Base-by-base conservation (phyloP, 2,797 vertebrate genomes). In the Pipistrellus nathusii region DNA sequence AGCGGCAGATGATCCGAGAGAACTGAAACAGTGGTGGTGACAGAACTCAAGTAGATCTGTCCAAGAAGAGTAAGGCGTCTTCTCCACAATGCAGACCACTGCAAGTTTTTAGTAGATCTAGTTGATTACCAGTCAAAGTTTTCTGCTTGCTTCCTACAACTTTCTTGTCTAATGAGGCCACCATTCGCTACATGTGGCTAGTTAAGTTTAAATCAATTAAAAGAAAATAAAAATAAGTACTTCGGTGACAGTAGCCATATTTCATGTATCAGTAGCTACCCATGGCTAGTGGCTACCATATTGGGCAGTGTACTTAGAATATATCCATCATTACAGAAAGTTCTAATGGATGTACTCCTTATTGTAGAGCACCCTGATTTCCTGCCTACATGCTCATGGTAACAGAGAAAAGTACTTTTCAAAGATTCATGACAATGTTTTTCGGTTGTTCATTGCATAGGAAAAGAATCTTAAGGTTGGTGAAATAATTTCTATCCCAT, bases 171-270 rank as follows among this genome's bases (percentile, higher is more conserved):
- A 44, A 8, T 32, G 35, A 82, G 27, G 8, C 4, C 48, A 68
- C 21, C 51, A 32, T 32, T 51, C 53, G 27, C 55, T 59, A 53
- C 9, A 32, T 57, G 21, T 57, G 17, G 27, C 46, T 46, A 46
- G 62, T 94, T 57, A 73, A 73, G 41, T 66, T 77, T 72, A 91
- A 95, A 76, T 48, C 18, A 78, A 64, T 69, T 46, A 85, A 76
- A 84, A 44, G 41, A 53, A 53, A 93, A 81, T 32, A 41, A 64
- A 69, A 38, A n/a, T 38, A 21, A n/a, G 7, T 46, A 77, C 21
- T 83, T 38, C 7, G 15, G 25, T 59, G 66, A 72, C n/a, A 35
- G 48, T 20, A 51, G 59, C 17, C 13, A 64, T 14, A 38, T 88
- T 59, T 71, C 13, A 27, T n/a, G 20, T 10, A 38, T 57, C 15